These are phyloP conservation scores for Hypsopygia costalis DNA, from an alignment of 2,888 invertebrate species.

Conservation along the genomic window DNA sequence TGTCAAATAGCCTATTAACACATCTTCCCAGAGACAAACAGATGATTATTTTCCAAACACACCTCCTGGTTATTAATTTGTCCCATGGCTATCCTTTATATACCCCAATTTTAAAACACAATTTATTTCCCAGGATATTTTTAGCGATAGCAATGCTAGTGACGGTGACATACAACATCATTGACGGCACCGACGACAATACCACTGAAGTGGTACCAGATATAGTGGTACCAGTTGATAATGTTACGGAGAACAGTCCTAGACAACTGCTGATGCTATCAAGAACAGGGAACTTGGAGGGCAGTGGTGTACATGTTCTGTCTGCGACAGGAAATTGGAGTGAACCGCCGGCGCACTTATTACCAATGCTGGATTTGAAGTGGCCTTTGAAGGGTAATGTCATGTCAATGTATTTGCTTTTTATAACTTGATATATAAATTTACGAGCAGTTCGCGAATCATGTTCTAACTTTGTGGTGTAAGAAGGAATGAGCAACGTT, in stretches of 20 bases:
- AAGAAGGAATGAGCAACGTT: too few relatives aligned
- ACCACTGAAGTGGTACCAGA: conserved; percentile 16
- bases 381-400: conserved; percentile 64
- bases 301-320: not conserved
- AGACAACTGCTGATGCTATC: not conserved
- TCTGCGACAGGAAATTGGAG: conserved; percentile 3
- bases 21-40: too few relatives aligned
- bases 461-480: too few relatives aligned
- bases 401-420: too few relatives aligned
- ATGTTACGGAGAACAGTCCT: conserved; percentile 12
- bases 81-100: too few relatives aligned
- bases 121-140: conserved; percentile 52
- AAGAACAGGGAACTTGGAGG: not conserved
- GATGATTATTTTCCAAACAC: too few relatives aligned
- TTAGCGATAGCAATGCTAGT: conserved; percentile 74
- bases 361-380: conserved; percentile 44
- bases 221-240: conserved; percentile 18
- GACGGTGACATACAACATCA: conserved; percentile 75
- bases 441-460: too few relatives aligned
- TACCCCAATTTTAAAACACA: too few relatives aligned
- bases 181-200: conserved; percentile 31
- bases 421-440: too few relatives aligned
- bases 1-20: too few relatives aligned
- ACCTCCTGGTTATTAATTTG: too few relatives aligned
- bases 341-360: conserved; percentile 26